phyloP scores from a whole-genome alignment of 2,113 vertebrate genomes.

The Marmota flaviventris region DNA sequence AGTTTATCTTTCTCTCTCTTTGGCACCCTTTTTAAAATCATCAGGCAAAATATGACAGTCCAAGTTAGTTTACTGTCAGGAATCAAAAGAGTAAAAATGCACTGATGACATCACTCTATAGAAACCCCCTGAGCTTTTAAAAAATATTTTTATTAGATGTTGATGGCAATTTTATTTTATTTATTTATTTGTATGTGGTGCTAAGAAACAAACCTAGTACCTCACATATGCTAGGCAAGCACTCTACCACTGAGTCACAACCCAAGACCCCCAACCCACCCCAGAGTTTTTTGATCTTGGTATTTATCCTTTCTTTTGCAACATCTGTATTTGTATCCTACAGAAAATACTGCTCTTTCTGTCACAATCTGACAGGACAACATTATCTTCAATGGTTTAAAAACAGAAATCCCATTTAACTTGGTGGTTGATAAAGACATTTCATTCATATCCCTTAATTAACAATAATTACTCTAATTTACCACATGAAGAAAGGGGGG shows the following conservation, averaged over 20 bases:
- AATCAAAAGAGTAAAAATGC: constrained; percentile 44
- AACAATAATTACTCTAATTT: constrained; percentile 77
- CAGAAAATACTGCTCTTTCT: constrained; percentile 68
- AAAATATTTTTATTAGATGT: too few species aligned
- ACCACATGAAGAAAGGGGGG: constrained; percentile 37
- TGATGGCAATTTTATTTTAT: too few species aligned
- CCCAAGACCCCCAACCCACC: too few species aligned
- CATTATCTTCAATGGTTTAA: constrained; percentile 70
- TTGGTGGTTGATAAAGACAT: constrained; percentile 72
- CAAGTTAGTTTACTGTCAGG: constrained; percentile 43
- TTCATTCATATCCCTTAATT: constrained; percentile 68
- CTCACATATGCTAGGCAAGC: too few species aligned
- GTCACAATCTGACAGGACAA: constrained; percentile 70
- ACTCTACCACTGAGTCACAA: too few species aligned
- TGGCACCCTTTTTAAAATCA: constrained; percentile 28
- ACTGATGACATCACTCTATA: not conserved
- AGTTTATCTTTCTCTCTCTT: not conserved
- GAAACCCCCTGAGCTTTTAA: not conserved
- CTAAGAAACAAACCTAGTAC: too few species aligned
- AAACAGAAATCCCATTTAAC: constrained; percentile 73
- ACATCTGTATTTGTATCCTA: constrained; percentile 65
- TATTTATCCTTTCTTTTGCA: constrained; percentile 54
- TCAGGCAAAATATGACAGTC: not conserved
- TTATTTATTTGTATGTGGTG: too few species aligned
- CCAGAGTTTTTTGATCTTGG: not conserved